Evolutionary conservation across 2,888 invertebrate species (phyloP).

Genomic region (Dendrolimus pini): DNA sequence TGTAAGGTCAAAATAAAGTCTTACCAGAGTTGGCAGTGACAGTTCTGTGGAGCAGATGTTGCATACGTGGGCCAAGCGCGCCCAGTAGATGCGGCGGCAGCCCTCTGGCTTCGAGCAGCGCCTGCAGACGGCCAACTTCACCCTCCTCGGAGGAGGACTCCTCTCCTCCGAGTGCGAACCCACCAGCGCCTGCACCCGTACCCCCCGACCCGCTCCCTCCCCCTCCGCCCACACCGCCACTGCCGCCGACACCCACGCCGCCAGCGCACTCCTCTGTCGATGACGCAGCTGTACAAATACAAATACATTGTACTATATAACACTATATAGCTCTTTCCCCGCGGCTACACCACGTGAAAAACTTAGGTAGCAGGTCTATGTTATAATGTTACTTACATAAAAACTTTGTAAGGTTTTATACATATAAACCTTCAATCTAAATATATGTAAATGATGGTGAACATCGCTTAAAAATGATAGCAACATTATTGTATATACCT

Average conservation of each 20-base stretch:
- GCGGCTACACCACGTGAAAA: too few species aligned
- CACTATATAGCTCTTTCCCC: too few species aligned
- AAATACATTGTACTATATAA: too few species aligned
- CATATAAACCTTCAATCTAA: too few species aligned
- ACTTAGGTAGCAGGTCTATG: too few species aligned
- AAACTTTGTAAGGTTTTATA: too few species aligned
- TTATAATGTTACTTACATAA: too few species aligned
- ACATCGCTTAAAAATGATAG: too few species aligned
- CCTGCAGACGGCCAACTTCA: constrained; percentile 96
- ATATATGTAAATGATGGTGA: too few species aligned
- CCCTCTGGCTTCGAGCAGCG: constrained; percentile 94
- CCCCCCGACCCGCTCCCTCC: constrained; percentile 46
- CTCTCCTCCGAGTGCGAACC: constrained; percentile 80
- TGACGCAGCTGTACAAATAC: constrained; percentile 34
- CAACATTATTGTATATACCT: too few species aligned
- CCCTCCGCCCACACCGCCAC: constrained; percentile 19
- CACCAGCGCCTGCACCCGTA: constrained; percentile 41
- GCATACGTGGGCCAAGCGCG: constrained; percentile 96
- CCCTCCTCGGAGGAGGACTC: constrained; percentile 86
- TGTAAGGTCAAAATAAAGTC: neutral
- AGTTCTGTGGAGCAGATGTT: constrained; percentile 94
- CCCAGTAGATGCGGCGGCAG: constrained; percentile 98
- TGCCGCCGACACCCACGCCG: constrained; percentile 35
- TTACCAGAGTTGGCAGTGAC: constrained; percentile 85
- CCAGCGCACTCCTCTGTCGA: constrained; percentile 54